Evolutionary conservation across 2,888 invertebrate genomes (phyloP).

Genomic region (Dione vanillae): DNA sequence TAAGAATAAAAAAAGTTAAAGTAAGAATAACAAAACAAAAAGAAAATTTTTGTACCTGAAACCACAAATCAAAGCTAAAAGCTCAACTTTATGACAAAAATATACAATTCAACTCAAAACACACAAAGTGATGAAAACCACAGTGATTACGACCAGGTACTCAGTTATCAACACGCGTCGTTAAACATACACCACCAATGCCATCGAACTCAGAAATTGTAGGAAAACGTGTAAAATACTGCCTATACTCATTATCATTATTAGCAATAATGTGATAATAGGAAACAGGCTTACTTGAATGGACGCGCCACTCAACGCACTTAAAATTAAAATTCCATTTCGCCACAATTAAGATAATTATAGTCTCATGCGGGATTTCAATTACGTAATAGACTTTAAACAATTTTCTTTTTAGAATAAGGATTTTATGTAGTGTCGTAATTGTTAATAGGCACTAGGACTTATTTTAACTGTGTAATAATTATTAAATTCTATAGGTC

Average conservation of each 20-base stretch:
- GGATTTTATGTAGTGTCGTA: conserved; percentile 9
- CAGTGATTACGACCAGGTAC: not conserved
- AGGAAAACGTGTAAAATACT: conserved; percentile 27
- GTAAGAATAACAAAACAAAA: too few species aligned
- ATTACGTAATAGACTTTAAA: conserved; percentile 27
- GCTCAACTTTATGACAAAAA: not conserved
- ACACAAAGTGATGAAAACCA: not conserved
- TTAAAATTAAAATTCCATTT: conserved; percentile 41
- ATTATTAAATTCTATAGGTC: not conserved
- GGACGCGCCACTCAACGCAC: conserved; percentile 25
- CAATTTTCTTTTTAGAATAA: conserved; percentile 4
- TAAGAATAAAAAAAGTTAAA: too few species aligned
- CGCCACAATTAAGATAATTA: conserved; percentile 31
- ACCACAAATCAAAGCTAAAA: not conserved
- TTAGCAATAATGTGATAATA: conserved; percentile 42
- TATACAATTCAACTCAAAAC: not conserved
- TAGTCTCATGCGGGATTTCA: conserved; percentile 19
- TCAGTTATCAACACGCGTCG: conserved; percentile 3
- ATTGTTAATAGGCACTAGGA: not conserved
- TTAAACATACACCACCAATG: conserved; percentile 27
- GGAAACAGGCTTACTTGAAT: conserved; percentile 20
- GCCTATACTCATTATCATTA: conserved; percentile 31
- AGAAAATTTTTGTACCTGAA: too few species aligned
- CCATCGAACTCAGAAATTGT: conserved; percentile 39
- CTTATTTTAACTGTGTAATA: not conserved